Evolutionary conservation across 2,888 invertebrate genomes (phyloP), one percentile per base, ranked within the genome.

Genomic region (Thyatira batis): DNA sequence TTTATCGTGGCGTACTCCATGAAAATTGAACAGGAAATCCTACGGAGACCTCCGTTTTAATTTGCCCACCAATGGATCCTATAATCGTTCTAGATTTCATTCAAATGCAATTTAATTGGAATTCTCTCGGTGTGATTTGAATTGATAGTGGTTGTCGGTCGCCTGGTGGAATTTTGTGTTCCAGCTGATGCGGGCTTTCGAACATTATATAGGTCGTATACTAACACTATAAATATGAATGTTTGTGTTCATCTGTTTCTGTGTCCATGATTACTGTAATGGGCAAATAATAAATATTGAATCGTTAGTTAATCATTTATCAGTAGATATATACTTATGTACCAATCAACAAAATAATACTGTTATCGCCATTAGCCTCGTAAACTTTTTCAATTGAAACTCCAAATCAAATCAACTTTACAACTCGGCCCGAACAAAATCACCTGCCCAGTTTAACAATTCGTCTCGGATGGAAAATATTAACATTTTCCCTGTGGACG

Each of bases 61-160:
- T 91, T 90, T 85, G 80, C 84, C 82, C 76, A 84, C 82, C 81
- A 83, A 82, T 76, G 80, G 78, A 86, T 85, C 87, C 83, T 85
- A 87, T 87, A 89, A 88, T 85, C 84, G 84, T 76, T 75, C 82
- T 85, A 87, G 88, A 87, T 89, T 87, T 86, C 84, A 84, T 84
- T 87, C 84, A 87, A 78, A 88, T 85, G 86, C 87, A 84, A 84
- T 87, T 88, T 87, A 88, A 89, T 86, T 85, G 85, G 80, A 87
- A 85, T 88, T 84, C 85, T 76, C 75, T 65, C 66, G 68, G 61
- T 71, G 73, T 74, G 73, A 80, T 82, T 80, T 76, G 76, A 82
- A 82, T 80, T 76, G 82, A 82, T 79, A 77, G 72, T 76, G 76
- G 76, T 76, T 74, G 69, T 79, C 74, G 74, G 71, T 73, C 72